phyloP scores from a whole-genome alignment of 2,797 vertebrate genomes.

The Echeneis naucrates region DNA sequence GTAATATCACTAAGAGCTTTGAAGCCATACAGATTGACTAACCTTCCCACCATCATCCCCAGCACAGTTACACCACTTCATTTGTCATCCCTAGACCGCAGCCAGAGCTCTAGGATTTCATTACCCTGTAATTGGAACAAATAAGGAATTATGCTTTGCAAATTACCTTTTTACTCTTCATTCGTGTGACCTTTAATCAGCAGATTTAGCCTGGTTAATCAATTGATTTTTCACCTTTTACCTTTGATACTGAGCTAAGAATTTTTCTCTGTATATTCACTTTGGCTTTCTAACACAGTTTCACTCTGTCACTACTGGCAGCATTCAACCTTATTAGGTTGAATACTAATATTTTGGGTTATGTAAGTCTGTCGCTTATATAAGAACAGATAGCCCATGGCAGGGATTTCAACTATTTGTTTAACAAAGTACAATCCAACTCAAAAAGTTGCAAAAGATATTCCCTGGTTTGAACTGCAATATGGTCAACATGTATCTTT shows the following conservation, averaged over 20 bases:
- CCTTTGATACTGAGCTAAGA: background rate
- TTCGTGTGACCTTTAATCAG: constrained; percentile 15
- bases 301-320: background rate
- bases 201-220: background rate
- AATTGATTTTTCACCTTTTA: background rate
- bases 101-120: constrained; percentile 18
- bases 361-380: constrained; percentile 48
- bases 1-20: constrained; percentile 51
- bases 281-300: background rate
- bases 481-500: background rate
- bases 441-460: constrained; percentile 32
- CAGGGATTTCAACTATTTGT: constrained; percentile 44
- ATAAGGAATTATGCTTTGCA: background rate
- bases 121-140: constrained; percentile 24
- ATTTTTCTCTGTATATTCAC: background rate
- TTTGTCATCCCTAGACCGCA: constrained; percentile 7
- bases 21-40: constrained; percentile 44
- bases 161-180: background rate
- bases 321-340: constrained; percentile 13
- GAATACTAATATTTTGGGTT: too few relatives aligned
- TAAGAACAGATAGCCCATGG: constrained; percentile 43
- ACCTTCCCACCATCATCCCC: constrained; percentile 40
- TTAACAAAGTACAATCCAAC: constrained; percentile 38
- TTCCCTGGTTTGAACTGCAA: background rate
- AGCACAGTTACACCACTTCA: constrained; percentile 31